Percentiles rank a stretch among this genome's conserved stretches.
Conservation (phyloP, 2,888 invertebrate species). For the Cordilura impudica region DNA sequence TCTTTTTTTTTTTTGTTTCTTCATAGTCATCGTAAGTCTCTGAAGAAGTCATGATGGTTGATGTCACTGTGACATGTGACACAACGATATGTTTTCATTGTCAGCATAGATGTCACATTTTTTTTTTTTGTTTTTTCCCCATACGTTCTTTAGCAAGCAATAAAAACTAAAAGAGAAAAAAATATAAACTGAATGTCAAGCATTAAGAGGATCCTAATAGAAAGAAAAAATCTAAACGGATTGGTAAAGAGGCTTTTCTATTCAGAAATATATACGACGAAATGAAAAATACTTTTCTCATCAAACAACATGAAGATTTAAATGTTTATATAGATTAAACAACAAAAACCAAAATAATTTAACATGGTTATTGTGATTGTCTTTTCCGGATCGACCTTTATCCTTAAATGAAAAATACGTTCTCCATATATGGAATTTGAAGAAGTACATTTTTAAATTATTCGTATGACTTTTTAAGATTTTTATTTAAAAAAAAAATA, state of each 20-base stretch:
- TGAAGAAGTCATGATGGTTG: conserved; percentile 61
- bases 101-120: conserved; percentile 58
- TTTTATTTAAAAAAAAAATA: too few species aligned
- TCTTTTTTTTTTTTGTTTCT: background rate
- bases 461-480: too few species aligned
- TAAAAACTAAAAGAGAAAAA: conserved; percentile 39
- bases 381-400: too few species aligned
- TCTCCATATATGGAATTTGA: too few species aligned
- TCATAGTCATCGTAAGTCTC: conserved; percentile 41
- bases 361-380: too few species aligned
- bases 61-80: conserved; percentile 60
- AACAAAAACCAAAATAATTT: background rate
- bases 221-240: conserved; percentile 8
- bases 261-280: background rate
- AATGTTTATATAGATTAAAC: background rate
- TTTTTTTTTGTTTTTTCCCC: conserved; percentile 15
- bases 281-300: background rate
- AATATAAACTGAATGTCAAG: background rate
- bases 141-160: conserved; percentile 14
- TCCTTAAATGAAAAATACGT: too few species aligned
- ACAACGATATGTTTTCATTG: conserved; percentile 61
- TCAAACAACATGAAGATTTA: background rate
- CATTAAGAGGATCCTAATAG: conserved; percentile 1
- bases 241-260: conserved; percentile 17
- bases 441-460: too few species aligned